phyloP scores from a whole-genome alignment of 2,888 invertebrate species.

The Brassicogethes aeneus region DNA sequence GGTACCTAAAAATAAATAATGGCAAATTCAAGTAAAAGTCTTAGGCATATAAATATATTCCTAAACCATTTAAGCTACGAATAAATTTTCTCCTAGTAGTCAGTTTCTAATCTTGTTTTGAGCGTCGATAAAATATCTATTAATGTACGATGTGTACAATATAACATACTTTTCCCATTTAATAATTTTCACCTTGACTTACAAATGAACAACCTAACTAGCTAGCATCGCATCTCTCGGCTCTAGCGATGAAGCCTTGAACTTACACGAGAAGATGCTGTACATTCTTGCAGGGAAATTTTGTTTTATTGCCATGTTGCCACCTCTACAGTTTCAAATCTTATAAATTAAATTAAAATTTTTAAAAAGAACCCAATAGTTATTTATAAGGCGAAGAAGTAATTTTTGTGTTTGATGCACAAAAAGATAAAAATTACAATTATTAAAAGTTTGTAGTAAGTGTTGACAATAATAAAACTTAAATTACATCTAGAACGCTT shows the following conservation, averaged over 20 bases:
- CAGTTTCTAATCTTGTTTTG: background rate
- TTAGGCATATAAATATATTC: too few relatives aligned
- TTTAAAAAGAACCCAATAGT: too few relatives aligned
- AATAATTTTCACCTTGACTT: constrained; percentile 1
- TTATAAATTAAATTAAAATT: too few relatives aligned
- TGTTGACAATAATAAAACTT: too few relatives aligned
- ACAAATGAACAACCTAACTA: constrained; percentile 3
- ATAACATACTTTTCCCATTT: constrained; percentile 1
- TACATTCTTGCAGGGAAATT: background rate
- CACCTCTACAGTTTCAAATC: background rate
- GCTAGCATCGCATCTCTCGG: background rate
- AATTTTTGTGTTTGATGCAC: too few relatives aligned
- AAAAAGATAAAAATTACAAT: too few relatives aligned
- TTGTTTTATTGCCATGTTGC: background rate
- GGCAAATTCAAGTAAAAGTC: constrained; percentile 3
- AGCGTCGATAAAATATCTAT: background rate
- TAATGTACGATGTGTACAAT: background rate
- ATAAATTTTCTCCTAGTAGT: background rate
- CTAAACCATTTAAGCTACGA: background rate
- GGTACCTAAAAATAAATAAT: constrained; percentile 49
- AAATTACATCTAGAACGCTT: too few relatives aligned
- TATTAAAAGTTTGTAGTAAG: too few relatives aligned
- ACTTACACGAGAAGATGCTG: constrained; percentile 8
- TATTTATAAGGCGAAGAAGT: too few relatives aligned
- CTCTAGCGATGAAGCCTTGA: constrained; percentile 13